Evolutionary conservation across 2,888 invertebrate genomes (phyloP).

Genomic region (Perithous albicinctus): DNA sequence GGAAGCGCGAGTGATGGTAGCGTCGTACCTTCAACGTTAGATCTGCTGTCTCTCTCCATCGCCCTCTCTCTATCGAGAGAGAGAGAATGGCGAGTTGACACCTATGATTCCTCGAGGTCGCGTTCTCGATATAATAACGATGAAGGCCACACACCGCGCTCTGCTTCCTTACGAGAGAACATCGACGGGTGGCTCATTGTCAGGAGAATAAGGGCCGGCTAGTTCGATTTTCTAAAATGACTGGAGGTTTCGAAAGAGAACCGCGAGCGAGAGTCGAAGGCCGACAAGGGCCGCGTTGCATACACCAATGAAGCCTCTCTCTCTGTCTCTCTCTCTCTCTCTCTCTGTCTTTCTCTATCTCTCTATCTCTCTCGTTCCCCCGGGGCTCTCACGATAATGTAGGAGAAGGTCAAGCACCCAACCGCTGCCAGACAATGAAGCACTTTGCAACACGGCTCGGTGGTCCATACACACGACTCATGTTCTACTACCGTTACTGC

Average conservation of each 20-base stretch:
- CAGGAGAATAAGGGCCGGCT: slow-evolving; percentile 43
- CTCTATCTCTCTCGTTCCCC: slow-evolving; percentile 26
- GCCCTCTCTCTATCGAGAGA: too few species aligned
- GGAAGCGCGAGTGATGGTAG: slow-evolving; percentile 9
- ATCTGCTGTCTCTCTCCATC: slow-evolving; percentile 10
- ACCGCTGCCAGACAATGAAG: slow-evolving; percentile 82
- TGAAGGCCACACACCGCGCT: slow-evolving; percentile 38
- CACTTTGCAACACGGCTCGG: slow-evolving; percentile 72
- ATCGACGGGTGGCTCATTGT: slow-evolving; percentile 45
- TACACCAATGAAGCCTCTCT: slow-evolving; percentile 4
- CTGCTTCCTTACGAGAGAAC: slow-evolving; percentile 4
- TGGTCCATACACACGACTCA: slow-evolving; percentile 42
- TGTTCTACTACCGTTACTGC: slow-evolving; percentile 9
- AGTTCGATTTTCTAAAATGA: slow-evolving; percentile 65
- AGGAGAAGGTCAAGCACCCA: slow-evolving; percentile 84
- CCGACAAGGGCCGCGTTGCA: slow-evolving; percentile 54
- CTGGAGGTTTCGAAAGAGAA: slow-evolving; percentile 47
- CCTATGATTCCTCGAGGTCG: slow-evolving; percentile 66
- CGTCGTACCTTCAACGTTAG: slow-evolving; percentile 20
- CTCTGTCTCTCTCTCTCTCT: background rate
- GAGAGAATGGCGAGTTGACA: slow-evolving; percentile 64
- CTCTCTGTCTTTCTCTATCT: slow-evolving; percentile 29
- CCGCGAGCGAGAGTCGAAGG: slow-evolving; percentile 53
- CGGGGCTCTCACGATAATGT: slow-evolving; percentile 72
- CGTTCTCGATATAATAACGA: slow-evolving; percentile 64